Percentiles rank a stretch among this genome's conserved stretches.
These are phyloP conservation scores for Listronotus bonariensis DNA, from an alignment of 1,140 invertebrate species.

Conservation along the genomic window DNA sequence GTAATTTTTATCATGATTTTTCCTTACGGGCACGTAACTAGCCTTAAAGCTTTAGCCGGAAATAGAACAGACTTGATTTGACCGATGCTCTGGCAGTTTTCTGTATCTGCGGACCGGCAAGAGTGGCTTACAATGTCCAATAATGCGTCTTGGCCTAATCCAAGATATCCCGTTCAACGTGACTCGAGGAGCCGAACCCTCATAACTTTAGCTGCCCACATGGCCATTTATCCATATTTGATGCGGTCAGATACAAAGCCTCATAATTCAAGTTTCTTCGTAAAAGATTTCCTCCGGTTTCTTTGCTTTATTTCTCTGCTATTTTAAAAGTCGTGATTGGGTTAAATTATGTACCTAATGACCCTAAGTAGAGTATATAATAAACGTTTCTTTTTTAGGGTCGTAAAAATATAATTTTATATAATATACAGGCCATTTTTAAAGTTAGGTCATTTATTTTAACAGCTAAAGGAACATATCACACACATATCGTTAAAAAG, in stretches of 20 bases:
- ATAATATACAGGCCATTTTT: too few species aligned
- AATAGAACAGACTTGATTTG: constrained; percentile 6
- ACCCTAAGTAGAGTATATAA: too few species aligned
- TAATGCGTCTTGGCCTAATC: constrained; percentile 48
- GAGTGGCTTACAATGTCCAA: constrained; percentile 50
- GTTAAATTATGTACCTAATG: background rate
- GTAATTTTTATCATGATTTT: too few species aligned
- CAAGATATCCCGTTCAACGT: constrained; percentile 41
- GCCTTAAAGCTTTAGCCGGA: background rate
- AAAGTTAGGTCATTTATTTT: too few species aligned
- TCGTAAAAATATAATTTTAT: too few species aligned
- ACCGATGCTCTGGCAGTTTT: constrained; percentile 30
- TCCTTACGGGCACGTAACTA: constrained; percentile 2
- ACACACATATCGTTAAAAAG: too few species aligned
- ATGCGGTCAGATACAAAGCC: constrained; percentile 40
- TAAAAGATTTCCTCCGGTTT: constrained; percentile 25
- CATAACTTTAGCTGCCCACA: constrained; percentile 41
- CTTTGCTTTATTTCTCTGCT: constrained; percentile 15
- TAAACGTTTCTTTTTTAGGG: too few species aligned
- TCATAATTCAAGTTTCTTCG: constrained; percentile 34
- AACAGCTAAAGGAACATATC: too few species aligned
- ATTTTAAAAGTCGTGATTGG: constrained; percentile 13
- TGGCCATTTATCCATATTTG: constrained; percentile 46
- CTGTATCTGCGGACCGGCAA: constrained; percentile 43
- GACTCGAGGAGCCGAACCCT: constrained; percentile 41